A percentile compares a stretch with the other conserved stretches of the same genome.
phyloP scores from a whole-genome alignment of 2,113 vertebrate species.

The Octodon degus region DNA sequence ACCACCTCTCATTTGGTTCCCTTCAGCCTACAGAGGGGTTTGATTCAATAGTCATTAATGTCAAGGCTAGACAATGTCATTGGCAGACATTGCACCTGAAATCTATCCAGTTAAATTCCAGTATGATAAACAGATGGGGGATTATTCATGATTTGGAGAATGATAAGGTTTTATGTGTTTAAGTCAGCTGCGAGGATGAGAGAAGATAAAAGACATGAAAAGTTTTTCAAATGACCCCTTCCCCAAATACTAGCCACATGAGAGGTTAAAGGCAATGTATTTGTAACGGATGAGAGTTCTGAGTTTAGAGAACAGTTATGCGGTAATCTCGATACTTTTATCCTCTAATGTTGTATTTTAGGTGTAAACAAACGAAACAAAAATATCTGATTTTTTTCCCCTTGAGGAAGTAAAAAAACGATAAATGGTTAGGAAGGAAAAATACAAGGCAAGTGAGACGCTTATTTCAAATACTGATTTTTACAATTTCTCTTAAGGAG shows the following conservation, averaged over 20 bases:
- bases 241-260: neutral
- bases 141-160: neutral
- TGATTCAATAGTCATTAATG: neutral
- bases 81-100: neutral
- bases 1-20: neutral
- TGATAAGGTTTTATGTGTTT: neutral
- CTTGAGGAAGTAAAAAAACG: neutral
- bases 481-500: neutral
- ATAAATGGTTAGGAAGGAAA: neutral
- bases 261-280: neutral
- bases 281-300: neutral
- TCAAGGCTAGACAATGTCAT: neutral
- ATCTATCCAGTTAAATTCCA: neutral
- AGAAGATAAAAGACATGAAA: neutral
- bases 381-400: neutral
- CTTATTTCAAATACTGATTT: neutral
- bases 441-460: neutral
- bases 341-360: neutral
- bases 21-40: neutral
- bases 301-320: conserved; percentile 19
- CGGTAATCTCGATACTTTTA: neutral
- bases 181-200: neutral
- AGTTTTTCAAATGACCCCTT: neutral
- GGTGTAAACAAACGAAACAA: neutral
- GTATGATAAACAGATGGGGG: neutral